Conservation (phyloP, 2,113 vertebrate genomes). For the Toxostoma redivivum region DNA sequence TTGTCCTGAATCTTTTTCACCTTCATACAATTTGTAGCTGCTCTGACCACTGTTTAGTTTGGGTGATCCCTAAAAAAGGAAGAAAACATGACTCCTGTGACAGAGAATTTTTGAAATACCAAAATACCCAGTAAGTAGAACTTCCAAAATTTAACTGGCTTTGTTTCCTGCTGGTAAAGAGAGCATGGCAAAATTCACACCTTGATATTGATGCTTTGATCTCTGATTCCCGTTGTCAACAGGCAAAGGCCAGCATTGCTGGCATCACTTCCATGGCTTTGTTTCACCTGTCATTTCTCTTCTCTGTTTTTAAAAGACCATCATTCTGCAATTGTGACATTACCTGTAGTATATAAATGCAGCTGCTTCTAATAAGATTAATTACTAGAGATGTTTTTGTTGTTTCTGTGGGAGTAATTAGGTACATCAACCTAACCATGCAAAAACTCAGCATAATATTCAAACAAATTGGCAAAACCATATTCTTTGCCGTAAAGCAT, state of each 20-base stretch:
- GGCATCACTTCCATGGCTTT: background rate
- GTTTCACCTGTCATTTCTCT: background rate
- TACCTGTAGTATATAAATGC: background rate
- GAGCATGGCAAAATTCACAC: background rate
- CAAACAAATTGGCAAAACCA: background rate
- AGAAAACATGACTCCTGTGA: background rate
- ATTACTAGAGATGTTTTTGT: background rate
- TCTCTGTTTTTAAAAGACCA: background rate
- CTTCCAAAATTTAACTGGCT: background rate
- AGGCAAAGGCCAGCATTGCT: background rate
- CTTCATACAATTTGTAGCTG: background rate
- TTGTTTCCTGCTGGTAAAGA: background rate
- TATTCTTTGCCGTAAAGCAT: background rate
- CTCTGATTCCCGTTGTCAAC: background rate
- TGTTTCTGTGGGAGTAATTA: constrained; percentile 3
- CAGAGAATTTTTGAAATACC: background rate
- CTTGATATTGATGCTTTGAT: background rate
- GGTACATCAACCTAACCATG: background rate
- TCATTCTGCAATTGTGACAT: background rate
- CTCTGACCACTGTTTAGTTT: background rate
- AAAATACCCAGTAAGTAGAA: background rate
- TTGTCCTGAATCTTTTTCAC: background rate
- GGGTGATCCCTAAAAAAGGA: background rate
- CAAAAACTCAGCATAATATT: background rate
- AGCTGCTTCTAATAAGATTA: background rate